Conservation (phyloP, 2,888 invertebrate genomes). For the Spatulosminthurus flaviceps region DNA sequence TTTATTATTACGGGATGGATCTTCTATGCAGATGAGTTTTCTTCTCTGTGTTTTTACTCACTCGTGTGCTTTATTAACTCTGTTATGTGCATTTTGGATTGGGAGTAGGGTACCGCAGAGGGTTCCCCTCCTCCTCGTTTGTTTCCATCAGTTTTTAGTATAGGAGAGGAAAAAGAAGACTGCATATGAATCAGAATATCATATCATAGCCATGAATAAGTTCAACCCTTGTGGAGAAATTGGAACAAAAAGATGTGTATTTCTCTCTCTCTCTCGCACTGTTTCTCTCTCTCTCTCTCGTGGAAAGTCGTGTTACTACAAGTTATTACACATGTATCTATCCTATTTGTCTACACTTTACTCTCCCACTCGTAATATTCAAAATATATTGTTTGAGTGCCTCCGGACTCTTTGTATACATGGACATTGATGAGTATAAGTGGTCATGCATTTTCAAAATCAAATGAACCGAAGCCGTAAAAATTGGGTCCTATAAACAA, state of each 20-base stretch:
- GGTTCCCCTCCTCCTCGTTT: background rate
- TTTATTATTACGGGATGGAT: constrained; percentile 36
- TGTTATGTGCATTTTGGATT: background rate
- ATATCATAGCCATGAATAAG: background rate
- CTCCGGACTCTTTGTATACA: background rate
- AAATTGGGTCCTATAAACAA: constrained; percentile 42
- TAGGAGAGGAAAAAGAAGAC: background rate
- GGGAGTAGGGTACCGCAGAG: background rate
- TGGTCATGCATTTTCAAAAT: constrained; percentile 52
- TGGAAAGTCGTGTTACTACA: background rate
- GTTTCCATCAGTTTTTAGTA: background rate
- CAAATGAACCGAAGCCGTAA: constrained; percentile 56
- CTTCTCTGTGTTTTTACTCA: constrained; percentile 7
- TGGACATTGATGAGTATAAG: constrained; percentile 38
- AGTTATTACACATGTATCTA: background rate
- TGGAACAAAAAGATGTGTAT: background rate
- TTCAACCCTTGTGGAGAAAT: background rate
- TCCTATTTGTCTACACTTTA: background rate
- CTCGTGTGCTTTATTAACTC: constrained; percentile 10
- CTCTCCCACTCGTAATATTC: background rate
- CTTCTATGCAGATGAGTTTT: constrained; percentile 7
- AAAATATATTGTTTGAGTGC: background rate
- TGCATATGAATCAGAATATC: background rate
- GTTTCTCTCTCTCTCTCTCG: background rate
- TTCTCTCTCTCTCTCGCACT: too few species aligned